These are phyloP conservation scores for Spilosoma lubricipeda DNA, from an alignment of 2,888 invertebrate genomes.

Conservation along the genomic window DNA sequence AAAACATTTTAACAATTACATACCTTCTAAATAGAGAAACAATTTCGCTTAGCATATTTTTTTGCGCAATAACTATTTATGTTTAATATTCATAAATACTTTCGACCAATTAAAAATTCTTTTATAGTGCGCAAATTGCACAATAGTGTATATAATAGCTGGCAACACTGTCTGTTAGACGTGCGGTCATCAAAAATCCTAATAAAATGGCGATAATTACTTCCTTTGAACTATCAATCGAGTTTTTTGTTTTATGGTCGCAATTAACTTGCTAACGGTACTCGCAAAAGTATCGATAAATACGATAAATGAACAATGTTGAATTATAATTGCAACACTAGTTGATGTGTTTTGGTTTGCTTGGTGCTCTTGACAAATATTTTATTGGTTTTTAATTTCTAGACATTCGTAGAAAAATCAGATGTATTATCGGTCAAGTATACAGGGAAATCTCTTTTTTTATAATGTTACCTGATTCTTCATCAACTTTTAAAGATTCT, in stretches of 20 bases:
- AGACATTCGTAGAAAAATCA: not conserved
- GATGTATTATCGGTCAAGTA: too few relatives aligned
- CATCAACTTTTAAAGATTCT: not conserved
- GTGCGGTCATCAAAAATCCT: constrained; percentile 25
- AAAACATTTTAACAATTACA: not conserved
- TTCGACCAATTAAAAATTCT: constrained; percentile 38
- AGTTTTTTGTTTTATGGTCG: constrained; percentile 44
- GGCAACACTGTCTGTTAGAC: constrained; percentile 28
- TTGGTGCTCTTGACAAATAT: not conserved
- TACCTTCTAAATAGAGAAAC: constrained; percentile 1
- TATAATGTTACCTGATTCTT: too few relatives aligned
- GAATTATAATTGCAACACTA: constrained; percentile 28
- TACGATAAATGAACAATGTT: constrained; percentile 47
- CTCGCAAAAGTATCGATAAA: constrained; percentile 45
- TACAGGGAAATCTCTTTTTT: too few relatives aligned
- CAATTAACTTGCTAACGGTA: constrained; percentile 50
- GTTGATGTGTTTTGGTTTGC: constrained; percentile 18
- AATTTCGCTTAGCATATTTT: constrained; percentile 18
- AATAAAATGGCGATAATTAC: constrained; percentile 23
- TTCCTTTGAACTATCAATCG: constrained; percentile 23
- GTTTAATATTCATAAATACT: constrained; percentile 33
- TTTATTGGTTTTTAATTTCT: not conserved
- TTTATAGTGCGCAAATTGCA: constrained; percentile 45
- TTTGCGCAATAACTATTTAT: constrained; percentile 24
- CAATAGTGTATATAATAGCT: constrained; percentile 38